phyloP scores from a whole-genome alignment of 2,888 invertebrate species.

The Hylaea fasciaria region DNA sequence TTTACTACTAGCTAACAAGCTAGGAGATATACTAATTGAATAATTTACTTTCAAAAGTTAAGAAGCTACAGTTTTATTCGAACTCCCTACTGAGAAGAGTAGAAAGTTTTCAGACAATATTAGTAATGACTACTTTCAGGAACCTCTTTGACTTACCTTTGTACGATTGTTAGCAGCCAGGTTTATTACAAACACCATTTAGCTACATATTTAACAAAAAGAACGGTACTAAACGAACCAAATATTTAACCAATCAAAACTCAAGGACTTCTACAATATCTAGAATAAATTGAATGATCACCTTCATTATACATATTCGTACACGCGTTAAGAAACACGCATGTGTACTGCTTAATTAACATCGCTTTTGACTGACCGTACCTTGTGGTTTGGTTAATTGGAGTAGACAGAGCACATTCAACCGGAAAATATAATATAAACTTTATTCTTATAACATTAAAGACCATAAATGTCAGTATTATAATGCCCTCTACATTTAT shows the following conservation, averaged over 20 bases:
- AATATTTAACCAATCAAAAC: slow-evolving; percentile 1
- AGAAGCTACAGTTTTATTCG: too few species aligned
- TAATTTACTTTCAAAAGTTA: too few species aligned
- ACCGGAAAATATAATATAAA: not conserved
- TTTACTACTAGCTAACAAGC: too few species aligned
- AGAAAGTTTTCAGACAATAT: too few species aligned
- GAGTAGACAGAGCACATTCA: slow-evolving; percentile 9
- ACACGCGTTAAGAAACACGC: slow-evolving; percentile 6
- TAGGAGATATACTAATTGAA: too few species aligned
- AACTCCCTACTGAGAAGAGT: too few species aligned
- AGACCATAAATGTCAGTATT: not conserved
- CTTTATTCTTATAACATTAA: not conserved
- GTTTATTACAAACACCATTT: not conserved
- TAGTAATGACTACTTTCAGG: too few species aligned
- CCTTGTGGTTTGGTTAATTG: slow-evolving; percentile 20
- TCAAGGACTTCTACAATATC: slow-evolving; percentile 2
- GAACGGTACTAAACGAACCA: not conserved
- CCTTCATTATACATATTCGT: not conserved
- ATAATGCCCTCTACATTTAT: not conserved
- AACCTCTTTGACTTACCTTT: too few species aligned
- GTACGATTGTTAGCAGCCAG: not conserved
- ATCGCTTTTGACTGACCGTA: slow-evolving; percentile 8
- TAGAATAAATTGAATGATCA: not conserved
- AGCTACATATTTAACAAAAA: too few species aligned
- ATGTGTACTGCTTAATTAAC: slow-evolving; percentile 2